phyloP scores from a whole-genome alignment of 2,113 vertebrate genomes.

The Marmota flaviventris region DNA sequence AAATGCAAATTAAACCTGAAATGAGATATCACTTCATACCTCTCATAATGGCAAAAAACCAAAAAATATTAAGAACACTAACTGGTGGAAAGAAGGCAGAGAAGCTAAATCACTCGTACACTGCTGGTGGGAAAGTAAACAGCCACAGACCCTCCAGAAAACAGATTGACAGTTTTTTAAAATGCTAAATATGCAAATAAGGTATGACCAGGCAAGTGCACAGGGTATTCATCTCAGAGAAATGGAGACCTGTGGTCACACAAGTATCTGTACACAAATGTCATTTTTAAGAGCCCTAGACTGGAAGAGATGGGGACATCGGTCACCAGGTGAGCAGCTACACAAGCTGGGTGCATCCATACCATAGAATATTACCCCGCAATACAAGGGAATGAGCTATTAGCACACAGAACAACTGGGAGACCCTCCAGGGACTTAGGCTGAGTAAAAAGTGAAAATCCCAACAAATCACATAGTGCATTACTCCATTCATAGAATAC shows the following conservation, averaged over 20 bases:
- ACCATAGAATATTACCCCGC: background rate
- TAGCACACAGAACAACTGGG: too few relatives aligned
- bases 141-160: background rate
- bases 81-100: background rate
- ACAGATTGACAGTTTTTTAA: background rate
- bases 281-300: background rate
- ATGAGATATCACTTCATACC: background rate
- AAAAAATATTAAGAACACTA: background rate
- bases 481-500: background rate
- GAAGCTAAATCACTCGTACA: background rate
- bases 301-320: background rate
- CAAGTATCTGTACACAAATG: background rate
- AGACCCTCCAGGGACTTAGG: background rate
- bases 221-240: background rate
- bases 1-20: conserved; percentile 33
- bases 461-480: background rate
- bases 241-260: too few relatives aligned
- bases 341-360: too few relatives aligned
- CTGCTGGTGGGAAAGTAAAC: background rate
- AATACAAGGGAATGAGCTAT: background rate
- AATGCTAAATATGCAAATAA: background rate
- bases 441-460: background rate
- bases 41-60: background rate
- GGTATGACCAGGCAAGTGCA: rapidly evolving
- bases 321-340: too few relatives aligned